Evolutionary conservation across 2,113 vertebrate genomes (phyloP).

Genomic region (Mellivora capensis): DNA sequence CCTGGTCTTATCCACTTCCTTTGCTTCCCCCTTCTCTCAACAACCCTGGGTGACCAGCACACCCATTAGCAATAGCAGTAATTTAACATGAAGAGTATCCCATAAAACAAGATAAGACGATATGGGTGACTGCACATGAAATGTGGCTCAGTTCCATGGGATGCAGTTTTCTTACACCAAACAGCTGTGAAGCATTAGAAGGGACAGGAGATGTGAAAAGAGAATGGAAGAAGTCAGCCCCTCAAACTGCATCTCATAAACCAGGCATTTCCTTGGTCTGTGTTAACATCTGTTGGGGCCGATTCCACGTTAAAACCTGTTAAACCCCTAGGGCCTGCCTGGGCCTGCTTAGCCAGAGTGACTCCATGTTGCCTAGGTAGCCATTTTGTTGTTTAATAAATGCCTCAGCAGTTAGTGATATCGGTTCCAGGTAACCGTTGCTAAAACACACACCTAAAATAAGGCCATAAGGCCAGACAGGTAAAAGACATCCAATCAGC

Average conservation of each 20-base stretch:
- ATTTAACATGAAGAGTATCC: conserved; percentile 4
- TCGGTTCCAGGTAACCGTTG: too few species aligned
- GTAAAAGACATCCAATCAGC: too few species aligned
- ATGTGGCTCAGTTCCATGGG: background rate
- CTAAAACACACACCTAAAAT: too few species aligned
- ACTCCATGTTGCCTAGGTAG: too few species aligned
- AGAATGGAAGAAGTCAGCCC: background rate
- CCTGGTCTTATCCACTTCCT: background rate
- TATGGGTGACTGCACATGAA: conserved; percentile 24
- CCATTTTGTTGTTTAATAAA: too few species aligned
- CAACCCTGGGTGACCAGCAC: background rate
- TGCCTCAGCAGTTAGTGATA: too few species aligned
- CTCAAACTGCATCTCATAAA: background rate
- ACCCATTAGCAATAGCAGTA: background rate
- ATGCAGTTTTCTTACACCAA: background rate
- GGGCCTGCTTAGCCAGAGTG: too few species aligned
- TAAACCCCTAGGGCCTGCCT: too few species aligned
- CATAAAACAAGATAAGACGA: conserved; percentile 35
- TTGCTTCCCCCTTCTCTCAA: background rate
- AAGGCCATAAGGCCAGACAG: too few species aligned
- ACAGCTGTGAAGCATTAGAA: background rate
- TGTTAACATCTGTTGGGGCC: too few species aligned
- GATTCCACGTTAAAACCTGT: too few species aligned
- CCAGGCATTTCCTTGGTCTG: background rate
- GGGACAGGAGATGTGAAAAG: background rate